Base-by-base conservation (phyloP, 2,888 invertebrate species). In the Epicampocera succincta region DNA sequence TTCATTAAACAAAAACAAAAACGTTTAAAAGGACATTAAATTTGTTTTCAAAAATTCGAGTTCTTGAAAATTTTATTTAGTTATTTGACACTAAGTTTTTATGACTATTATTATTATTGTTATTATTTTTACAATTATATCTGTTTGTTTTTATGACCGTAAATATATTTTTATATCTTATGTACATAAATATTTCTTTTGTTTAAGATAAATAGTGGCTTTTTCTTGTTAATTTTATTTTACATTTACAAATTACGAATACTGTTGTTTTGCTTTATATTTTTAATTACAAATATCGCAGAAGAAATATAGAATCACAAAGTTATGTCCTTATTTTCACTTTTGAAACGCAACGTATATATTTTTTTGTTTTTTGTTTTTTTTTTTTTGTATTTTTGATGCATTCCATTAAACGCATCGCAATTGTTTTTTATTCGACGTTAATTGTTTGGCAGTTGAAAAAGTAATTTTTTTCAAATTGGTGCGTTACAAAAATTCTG, bases 371-470 rank as follows among this genome's bases (percentile, higher is more conserved):
- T n/a, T n/a, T n/a, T n/a, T 25, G 2, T 25, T 25, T 33, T 33
- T 33, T 33, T 60, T 21, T 42, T 4, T 42, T n/a, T 6, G 11
- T 58, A 21, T 42, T 42, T 6, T 33, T 33, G 33, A 33, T 33
- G 33, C 33, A 9, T 5, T 8, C 1, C 33, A 33, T 8, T 46
- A 46, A 25, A 40, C 46, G 48, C 44, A n/a, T 56, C 56, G 33
- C 46, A 2, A 33, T 61, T 44, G 13, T 25, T 12, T 50, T 17
- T 58, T 48, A 40, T 60, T 60, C 15, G 15, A 46, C 38, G 25
- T 46, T 58, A 46, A 33, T 42, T 29, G 44, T 65, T 74, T 74
- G 66, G 66, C 74, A 66, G 74, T 58, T 33, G 33, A 33, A 33
- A 33, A 33, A 33, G 33, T 33, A 33, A 9, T 33, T 33, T 33